These are phyloP conservation scores for Lycopodina hypogea DNA, from an alignment of 37 sponge, comb jelly and placozoan species.

Conservation along the genomic window DNA sequence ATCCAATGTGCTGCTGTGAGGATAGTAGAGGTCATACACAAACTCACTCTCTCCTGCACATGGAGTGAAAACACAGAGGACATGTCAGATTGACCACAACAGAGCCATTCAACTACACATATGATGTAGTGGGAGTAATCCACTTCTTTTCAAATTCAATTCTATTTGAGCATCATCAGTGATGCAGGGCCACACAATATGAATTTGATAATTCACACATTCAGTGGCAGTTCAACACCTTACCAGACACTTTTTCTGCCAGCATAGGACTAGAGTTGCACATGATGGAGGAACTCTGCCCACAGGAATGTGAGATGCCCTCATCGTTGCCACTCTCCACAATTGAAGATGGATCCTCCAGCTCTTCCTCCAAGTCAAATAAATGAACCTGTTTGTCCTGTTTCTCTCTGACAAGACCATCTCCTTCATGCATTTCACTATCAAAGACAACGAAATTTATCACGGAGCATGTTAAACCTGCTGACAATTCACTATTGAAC, in stretches of 20 bases:
- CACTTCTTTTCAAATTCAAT: too few relatives aligned
- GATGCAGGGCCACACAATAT: neutral
- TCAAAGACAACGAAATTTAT: neutral
- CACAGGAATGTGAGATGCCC: neutral
- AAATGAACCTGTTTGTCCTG: constrained; percentile 37
- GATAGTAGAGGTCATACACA: constrained; percentile 56
- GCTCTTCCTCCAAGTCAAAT: constrained; percentile 47
- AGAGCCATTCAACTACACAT: too few relatives aligned
- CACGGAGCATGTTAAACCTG: neutral
- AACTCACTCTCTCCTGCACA: constrained; percentile 20
- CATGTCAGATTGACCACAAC: too few relatives aligned
- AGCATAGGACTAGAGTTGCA: constrained; percentile 67
- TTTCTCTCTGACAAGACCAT: constrained; percentile 9
- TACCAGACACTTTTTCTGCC: constrained; percentile 40
- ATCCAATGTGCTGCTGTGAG: neutral
- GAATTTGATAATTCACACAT: neutral
- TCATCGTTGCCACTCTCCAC: neutral
- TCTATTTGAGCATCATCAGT: too few relatives aligned
- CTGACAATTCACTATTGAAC: too few relatives aligned
- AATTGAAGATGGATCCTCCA: too few relatives aligned
- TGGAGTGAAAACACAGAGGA: too few relatives aligned
- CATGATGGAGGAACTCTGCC: constrained; percentile 26
- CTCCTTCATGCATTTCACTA: constrained; percentile 9
- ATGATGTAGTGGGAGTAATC: too few relatives aligned
- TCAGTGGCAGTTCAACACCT: neutral